Evolutionary conservation across 2,113 vertebrate species (phyloP).

Genomic region (Ahaetulla prasina): DNA sequence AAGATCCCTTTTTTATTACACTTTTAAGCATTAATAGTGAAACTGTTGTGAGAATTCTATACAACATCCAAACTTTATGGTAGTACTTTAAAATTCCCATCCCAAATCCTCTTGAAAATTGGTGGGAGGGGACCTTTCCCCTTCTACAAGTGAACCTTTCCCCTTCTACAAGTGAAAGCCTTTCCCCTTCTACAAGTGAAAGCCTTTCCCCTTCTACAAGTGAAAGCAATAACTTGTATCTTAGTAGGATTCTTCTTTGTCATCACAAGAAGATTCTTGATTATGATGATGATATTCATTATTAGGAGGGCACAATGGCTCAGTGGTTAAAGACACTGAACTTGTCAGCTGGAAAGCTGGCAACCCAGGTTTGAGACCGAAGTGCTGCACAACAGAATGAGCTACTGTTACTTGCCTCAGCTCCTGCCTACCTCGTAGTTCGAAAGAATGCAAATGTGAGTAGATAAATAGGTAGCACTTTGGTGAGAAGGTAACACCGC

Average conservation of each 20-base stretch:
- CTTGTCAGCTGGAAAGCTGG: neutral
- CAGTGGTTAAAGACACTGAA: neutral
- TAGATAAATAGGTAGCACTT: neutral
- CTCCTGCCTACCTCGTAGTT: neutral
- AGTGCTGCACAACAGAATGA: neutral
- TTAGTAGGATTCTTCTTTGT: neutral
- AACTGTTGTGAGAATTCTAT: neutral
- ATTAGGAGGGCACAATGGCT: neutral
- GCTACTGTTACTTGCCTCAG: neutral
- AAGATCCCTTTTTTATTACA: neutral
- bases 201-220: neutral
- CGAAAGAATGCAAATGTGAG: neutral
- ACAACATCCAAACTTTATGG: neutral
- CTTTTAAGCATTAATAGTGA: neutral
- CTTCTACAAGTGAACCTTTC: too few species aligned
- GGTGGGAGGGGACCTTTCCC: neutral
- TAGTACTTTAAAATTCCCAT: neutral
- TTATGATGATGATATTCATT: neutral
- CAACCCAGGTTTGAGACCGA: neutral
- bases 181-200: too few species aligned
- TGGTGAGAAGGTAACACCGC: neutral
- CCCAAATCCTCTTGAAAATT: neutral
- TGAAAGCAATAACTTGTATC: neutral
- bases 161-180: neutral
- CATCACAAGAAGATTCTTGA: neutral